phyloP scores from a whole-genome alignment of 2,888 invertebrate genomes.

The Caenorhabditis sp. region DNA sequence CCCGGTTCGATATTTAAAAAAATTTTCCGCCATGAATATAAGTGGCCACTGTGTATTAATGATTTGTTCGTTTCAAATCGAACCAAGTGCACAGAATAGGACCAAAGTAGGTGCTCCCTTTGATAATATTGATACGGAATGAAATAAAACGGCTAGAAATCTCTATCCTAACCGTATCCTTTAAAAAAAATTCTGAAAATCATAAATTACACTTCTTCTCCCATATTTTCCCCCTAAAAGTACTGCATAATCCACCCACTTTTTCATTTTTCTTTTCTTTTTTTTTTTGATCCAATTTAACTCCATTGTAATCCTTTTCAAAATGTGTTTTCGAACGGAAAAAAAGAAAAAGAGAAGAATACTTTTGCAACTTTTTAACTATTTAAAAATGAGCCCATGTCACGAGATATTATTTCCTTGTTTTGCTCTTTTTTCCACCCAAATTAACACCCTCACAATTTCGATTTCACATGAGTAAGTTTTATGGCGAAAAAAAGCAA shows the following conservation, averaged over 20 bases:
- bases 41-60: conserved; percentile 47
- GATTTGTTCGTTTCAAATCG: conserved; percentile 29
- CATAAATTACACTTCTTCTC: no score
- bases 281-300: neutral
- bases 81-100: conserved; percentile 46
- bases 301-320: neutral
- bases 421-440: neutral
- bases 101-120: conserved; percentile 42
- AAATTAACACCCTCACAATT: neutral
- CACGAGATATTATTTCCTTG: neutral
- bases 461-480: neutral
- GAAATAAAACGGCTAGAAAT: conserved; percentile 24
- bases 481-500: no score
- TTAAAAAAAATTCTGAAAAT: no score
- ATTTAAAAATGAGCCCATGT: neutral
- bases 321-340: neutral
- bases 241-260: neutral
- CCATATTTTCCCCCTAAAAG: neutral
- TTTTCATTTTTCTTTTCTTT: neutral
- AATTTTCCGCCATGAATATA: conserved; percentile 43
- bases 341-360: no score
- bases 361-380: neutral
- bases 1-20: no score
- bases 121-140: conserved; percentile 44
- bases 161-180: no score